Conservation (phyloP, 2,888 invertebrate genomes). For the Lacanobia oleracea region DNA sequence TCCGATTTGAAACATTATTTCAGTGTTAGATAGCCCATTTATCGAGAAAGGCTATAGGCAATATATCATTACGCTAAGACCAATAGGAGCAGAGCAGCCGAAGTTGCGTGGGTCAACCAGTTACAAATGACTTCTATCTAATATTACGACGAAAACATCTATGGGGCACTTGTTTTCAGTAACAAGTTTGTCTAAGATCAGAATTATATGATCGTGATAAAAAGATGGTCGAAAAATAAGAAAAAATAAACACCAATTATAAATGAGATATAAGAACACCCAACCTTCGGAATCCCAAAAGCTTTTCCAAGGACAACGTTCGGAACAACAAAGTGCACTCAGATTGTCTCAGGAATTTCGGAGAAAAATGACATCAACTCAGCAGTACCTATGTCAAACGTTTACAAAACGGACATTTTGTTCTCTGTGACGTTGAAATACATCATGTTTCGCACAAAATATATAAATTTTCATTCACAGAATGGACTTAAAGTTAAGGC, state of each 20-base stretch:
- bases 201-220: too few relatives aligned
- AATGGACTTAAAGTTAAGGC: constrained; percentile 4
- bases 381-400: constrained; percentile 9
- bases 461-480: constrained; percentile 17
- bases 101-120: too few relatives aligned
- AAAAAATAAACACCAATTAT: not conserved
- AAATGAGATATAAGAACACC: not conserved
- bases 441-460: constrained; percentile 11
- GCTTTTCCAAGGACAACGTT: not conserved
- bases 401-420: constrained; percentile 17
- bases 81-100: too few relatives aligned
- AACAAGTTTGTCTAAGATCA: not conserved
- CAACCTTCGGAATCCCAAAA: not conserved
- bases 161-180: not conserved
- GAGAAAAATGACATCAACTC: constrained; percentile 17
- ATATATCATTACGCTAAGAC: too few relatives aligned
- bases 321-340: not conserved
- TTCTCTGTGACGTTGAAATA: constrained; percentile 12
- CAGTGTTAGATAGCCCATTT: too few relatives aligned
- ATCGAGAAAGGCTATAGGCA: too few relatives aligned
- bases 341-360: constrained; percentile 7
- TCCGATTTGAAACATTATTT: too few relatives aligned
- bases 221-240: not conserved
- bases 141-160: not conserved
- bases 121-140: not conserved